Evolutionary conservation across 2,797 vertebrate species (phyloP), one percentile per base, ranked within the genome.

Genomic region (Lindbergichthys nudifrons): DNA sequence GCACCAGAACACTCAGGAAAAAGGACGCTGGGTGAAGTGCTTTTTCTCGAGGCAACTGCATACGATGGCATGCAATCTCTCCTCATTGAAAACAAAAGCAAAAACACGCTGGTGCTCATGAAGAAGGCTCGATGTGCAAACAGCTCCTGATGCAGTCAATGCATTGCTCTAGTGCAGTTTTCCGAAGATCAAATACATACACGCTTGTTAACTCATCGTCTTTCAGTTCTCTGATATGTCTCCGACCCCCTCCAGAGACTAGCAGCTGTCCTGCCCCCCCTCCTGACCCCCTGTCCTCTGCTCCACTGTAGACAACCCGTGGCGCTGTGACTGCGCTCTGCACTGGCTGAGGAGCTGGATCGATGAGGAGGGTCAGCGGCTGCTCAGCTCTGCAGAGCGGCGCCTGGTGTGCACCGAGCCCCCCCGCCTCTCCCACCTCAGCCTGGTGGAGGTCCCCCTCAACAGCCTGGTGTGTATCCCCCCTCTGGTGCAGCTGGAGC

Each of bases 311-410:
- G 97, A 96, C 62, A 97, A 98, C 83, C 96, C 96, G 0, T 98
- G 97, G 97, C 95, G 96, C 72, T 98, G 97, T 50, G 97, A 98
- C 88, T 98, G 97, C 3, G 95, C 96, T 14, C 94, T 98, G 36
- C 96, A 96, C 77, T 98, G 97, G 97, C 91, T 98, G 60, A 92
- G 96, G 14, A 84, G 89, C 72, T 98, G 97, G 97, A 96, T 97
- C 16, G 96, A 95, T 15, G 96, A 95, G 63, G 96, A 94, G 2
- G 96, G 96, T 32, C 96, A 95, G 88, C 88, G 96, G 46, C 89
- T 98, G 63, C 92, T 98, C 73, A 96, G 96, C 70, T 94, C 95
- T 11, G 94, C 96, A 4, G 97, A 96, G 42, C 96, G 93, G 18
- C 94, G 96, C 43, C 91, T 97, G 21, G 80, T 93, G 50, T 98